Percentiles rank a stretch among this genome's conserved stretches.
These are phyloP conservation scores for Alloplasta piceator DNA, from an alignment of 2,888 invertebrate species.

Conservation along the genomic window DNA sequence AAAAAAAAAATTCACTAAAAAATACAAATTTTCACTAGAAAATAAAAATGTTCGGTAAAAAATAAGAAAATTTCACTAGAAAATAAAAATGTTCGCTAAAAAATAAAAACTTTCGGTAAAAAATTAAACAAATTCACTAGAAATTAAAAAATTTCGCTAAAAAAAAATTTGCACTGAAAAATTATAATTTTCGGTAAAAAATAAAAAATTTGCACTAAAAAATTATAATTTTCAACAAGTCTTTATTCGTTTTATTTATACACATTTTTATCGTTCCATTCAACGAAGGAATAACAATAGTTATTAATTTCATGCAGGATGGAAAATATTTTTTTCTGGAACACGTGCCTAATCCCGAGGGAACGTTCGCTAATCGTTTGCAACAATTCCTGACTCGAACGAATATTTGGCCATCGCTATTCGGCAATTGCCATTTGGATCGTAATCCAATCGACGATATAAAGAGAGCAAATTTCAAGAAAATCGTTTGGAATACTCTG, in stretches of 20 bases:
- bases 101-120: no score
- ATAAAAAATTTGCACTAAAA: no score
- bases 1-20: no score
- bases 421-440: slow-evolving; percentile 77
- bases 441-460: slow-evolving; percentile 72
- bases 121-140: no score
- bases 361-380: slow-evolving; percentile 71
- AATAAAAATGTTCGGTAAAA: no score
- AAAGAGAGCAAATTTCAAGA: slow-evolving; percentile 72
- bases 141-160: no score
- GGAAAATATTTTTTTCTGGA: slow-evolving; percentile 79
- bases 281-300: background rate
- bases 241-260: background rate
- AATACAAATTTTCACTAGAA: no score
- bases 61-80: no score
- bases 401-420: slow-evolving; percentile 78
- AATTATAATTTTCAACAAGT: background rate
- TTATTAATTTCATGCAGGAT: slow-evolving; percentile 68
- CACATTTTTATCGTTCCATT: background rate
- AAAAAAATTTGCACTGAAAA: no score
- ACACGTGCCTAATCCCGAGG: slow-evolving; percentile 74
- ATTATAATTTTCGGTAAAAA: no score
- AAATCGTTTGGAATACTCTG: slow-evolving; percentile 72
- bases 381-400: slow-evolving; percentile 75
- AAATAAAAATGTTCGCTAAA: no score